Base-by-base conservation (phyloP, 2,113 vertebrate genomes). In the Thermophis baileyi region DNA sequence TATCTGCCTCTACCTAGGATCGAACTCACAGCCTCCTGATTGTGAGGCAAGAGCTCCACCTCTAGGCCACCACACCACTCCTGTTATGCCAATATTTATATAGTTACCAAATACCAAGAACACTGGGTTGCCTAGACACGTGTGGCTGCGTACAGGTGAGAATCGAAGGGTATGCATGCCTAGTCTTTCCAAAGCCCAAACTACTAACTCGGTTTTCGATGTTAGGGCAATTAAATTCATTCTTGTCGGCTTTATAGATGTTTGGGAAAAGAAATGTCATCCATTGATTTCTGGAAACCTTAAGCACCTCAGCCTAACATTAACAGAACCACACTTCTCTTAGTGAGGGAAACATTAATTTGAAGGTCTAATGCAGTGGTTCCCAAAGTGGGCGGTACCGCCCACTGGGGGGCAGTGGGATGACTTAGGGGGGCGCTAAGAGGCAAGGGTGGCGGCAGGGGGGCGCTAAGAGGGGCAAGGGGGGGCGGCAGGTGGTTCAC, bases 331-430 rank as follows among this genome's bases (percentile, higher is more conserved):
- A 50, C 51, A 86, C n/a, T 87, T 90, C 51, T 53, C 86, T 90
- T 90, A 51, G 86, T 87, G n/a, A 35, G 11, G 74, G n/a, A 51
- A 87, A 30, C 89, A 9, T 81, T 85, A 24, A 44, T 93, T 87
- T 90, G 89, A 90, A 93, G 46, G 47, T 81, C 81, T 90, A 87
- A 93, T 93, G 88, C 89, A 93, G n/a, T n/a, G n/a, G n/a, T n/a
- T n/a, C n/a, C n/a, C n/a, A n/a, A n/a, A n/a, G n/a, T n/a, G n/a
- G n/a, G n/a, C n/a, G n/a, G n/a, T n/a, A n/a, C n/a, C n/a, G n/a
- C n/a, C n/a, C n/a, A n/a, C n/a, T n/a, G n/a, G n/a, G n/a, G n/a
- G n/a, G n/a, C n/a, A n/a, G n/a, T n/a, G n/a, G n/a, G n/a, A n/a
- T n/a, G n/a, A n/a, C n/a, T n/a, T n/a, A n/a, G n/a, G n/a, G n/a